Conservation (phyloP, 2,113 vertebrate species). For the Platanista minor region DNA sequence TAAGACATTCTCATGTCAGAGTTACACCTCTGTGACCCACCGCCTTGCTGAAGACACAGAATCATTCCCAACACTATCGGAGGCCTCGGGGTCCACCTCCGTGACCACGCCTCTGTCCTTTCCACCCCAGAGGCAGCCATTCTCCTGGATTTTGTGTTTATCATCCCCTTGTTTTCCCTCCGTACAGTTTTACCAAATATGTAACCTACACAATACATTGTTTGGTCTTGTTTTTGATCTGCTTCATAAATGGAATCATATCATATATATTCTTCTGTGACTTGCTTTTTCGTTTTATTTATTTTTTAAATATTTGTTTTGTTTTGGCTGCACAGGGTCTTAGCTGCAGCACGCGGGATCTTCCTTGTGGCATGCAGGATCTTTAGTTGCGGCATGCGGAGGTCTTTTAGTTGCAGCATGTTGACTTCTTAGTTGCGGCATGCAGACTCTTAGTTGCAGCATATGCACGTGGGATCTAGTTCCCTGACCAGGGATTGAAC, state of each 20-base stretch:
- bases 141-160: background rate
- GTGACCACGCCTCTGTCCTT: background rate
- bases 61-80: accelerated
- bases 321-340: no score
- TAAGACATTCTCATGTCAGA: background rate
- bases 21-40: no score
- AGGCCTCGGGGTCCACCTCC: background rate
- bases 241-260: background rate
- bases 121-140: background rate
- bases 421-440: no score
- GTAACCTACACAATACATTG: background rate
- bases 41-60: background rate
- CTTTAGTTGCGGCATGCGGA: no score
- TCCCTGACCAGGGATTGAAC: no score
- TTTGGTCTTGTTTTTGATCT: background rate
- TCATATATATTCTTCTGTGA: background rate
- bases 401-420: no score
- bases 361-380: no score
- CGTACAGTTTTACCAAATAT: background rate
- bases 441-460: no score
- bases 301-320: no score
- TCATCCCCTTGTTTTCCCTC: background rate
- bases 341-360: no score
- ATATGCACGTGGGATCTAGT: no score
- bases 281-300: background rate